A percentile compares a stretch with the other conserved stretches of the same genome.
phyloP scores from a whole-genome alignment of 2,888 invertebrate genomes.

The Dioctria linearis region DNA sequence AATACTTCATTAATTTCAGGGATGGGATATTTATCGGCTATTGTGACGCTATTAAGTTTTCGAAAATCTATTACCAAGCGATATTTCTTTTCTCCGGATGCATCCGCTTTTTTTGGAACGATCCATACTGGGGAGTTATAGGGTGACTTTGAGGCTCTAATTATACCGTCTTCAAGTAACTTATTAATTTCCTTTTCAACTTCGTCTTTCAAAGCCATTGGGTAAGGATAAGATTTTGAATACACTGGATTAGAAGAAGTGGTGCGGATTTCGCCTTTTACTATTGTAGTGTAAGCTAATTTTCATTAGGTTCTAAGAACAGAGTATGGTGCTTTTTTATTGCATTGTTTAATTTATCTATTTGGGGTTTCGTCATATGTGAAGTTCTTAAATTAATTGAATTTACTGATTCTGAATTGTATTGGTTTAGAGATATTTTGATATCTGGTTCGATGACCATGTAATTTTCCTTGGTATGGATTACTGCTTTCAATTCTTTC shows the following conservation, averaged over 20 bases:
- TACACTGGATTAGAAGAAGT: slow-evolving; percentile 51
- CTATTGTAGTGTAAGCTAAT: slow-evolving; percentile 43
- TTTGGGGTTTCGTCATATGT: not conserved
- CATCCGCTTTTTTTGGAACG: too few species aligned
- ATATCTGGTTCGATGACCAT: too few species aligned
- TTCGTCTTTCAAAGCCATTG: slow-evolving; percentile 51
- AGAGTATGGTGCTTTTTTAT: not conserved
- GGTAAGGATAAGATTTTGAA: slow-evolving; percentile 54
- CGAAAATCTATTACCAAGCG: too few species aligned
- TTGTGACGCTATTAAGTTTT: too few species aligned
- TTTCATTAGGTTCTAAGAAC: slow-evolving; percentile 22
- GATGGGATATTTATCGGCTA: too few species aligned
- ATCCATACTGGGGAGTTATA: slow-evolving; percentile 57
- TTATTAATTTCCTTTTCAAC: slow-evolving; percentile 53
- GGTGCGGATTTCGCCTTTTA: slow-evolving; percentile 55
- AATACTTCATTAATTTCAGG: too few species aligned
- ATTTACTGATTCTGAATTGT: too few species aligned
- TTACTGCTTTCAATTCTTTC: too few species aligned
- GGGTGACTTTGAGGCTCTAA: slow-evolving; percentile 57
- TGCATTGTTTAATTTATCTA: not conserved
- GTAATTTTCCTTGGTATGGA: too few species aligned
- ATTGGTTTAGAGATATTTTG: too few species aligned
- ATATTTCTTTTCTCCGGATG: too few species aligned
- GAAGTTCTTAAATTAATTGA: too few species aligned
- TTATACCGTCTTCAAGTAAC: slow-evolving; percentile 53